These are phyloP conservation scores for Lacanobia oleracea DNA, from an alignment of 2,888 invertebrate species.

Conservation along the genomic window DNA sequence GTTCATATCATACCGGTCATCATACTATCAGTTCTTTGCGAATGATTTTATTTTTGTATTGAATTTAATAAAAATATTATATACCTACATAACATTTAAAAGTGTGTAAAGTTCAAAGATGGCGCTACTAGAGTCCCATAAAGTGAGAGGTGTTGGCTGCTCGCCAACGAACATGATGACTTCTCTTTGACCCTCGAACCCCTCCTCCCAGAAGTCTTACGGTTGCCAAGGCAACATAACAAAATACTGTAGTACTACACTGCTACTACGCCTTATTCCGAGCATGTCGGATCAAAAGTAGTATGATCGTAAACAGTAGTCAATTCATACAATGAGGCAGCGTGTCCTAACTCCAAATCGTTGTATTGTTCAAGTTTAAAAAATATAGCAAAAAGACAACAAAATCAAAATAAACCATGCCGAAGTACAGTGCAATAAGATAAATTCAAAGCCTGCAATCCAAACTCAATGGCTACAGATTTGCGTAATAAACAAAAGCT, in stretches of 20 bases:
- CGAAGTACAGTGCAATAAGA: not conserved
- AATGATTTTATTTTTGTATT: too few species aligned
- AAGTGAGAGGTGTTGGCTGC: slow-evolving; percentile 46
- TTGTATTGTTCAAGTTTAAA: not conserved
- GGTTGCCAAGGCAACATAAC: slow-evolving; percentile 8
- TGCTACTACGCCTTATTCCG: not conserved
- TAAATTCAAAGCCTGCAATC: not conserved
- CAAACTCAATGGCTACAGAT: not conserved
- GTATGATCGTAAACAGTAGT: not conserved
- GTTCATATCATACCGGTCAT: too few species aligned
- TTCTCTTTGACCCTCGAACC: slow-evolving; percentile 38
- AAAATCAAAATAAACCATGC: not conserved
- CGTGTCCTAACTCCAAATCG: not conserved
- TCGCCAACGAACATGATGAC: slow-evolving; percentile 52
- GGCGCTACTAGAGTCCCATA: slow-evolving; percentile 12
- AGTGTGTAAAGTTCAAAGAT: slow-evolving; percentile 28
- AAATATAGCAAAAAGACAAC: not conserved
- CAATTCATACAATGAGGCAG: not conserved
- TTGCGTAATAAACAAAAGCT: too few species aligned
- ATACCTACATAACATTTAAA: not conserved
- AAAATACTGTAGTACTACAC: slow-evolving; percentile 6
- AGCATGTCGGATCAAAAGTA: not conserved
- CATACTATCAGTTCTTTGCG: too few species aligned
- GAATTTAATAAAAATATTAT: not conserved
- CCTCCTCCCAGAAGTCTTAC: not conserved